These are phyloP conservation scores for Chaitophorus viminalis DNA, from an alignment of 2,888 invertebrate genomes.

Conservation along the genomic window DNA sequence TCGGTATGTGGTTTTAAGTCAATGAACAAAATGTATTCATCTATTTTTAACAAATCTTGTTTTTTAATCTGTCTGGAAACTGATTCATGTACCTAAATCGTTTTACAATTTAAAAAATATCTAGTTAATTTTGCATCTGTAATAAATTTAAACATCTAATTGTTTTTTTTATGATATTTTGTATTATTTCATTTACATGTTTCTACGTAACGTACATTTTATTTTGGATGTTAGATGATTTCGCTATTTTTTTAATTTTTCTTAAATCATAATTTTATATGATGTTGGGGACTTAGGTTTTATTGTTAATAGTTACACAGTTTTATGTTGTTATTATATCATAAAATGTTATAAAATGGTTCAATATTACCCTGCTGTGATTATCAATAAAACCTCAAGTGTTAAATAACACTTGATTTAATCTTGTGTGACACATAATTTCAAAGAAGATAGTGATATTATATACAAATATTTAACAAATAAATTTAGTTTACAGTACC, in stretches of 20 bases:
- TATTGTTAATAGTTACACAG: not conserved
- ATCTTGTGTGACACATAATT: not conserved
- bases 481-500: too few relatives aligned
- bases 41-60: not conserved
- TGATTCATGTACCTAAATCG: not conserved
- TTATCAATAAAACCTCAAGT: constrained; percentile 11
- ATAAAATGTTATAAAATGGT: not conserved
- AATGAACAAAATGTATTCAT: not conserved
- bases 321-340: constrained; percentile 1
- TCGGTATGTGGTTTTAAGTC: constrained; percentile 44
- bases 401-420: constrained; percentile 10
- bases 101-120: too few relatives aligned
- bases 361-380: not conserved
- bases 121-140: not conserved
- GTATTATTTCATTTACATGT: not conserved
- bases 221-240: not conserved
- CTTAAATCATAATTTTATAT: not conserved
- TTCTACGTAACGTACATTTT: not conserved
- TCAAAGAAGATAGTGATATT: not conserved
- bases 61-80: constrained; percentile 14
- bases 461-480: not conserved
- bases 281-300: not conserved
- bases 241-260: not conserved
- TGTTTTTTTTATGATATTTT: not conserved
- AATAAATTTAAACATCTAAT: not conserved